Evolutionary conservation across 2,113 vertebrate species (phyloP).

Genomic region (Vireo altiloquus): DNA sequence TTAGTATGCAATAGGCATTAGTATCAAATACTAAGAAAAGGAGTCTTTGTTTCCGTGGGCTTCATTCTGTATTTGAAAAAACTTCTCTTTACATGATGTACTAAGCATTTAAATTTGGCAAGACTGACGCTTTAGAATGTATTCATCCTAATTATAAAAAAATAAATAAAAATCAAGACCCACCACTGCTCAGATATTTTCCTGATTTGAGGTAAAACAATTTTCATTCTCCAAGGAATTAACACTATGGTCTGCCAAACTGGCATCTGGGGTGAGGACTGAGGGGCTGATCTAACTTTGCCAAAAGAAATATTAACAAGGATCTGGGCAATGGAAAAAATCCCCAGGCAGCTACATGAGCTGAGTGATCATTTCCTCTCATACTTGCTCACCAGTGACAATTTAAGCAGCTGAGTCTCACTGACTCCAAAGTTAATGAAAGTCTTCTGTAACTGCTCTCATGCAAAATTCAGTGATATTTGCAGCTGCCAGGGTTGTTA

Average conservation of each 20-base stretch:
- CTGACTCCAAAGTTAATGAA: conserved; percentile 32
- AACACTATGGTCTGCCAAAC: background rate
- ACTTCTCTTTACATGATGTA: background rate
- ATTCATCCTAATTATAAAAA: background rate
- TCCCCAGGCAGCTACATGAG: background rate
- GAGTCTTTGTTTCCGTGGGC: background rate
- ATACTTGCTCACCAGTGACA: background rate
- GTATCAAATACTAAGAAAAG: background rate
- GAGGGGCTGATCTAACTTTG: background rate
- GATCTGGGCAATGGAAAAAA: background rate
- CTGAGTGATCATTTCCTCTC: conserved; percentile 21
- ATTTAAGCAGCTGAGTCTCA: conserved; percentile 36
- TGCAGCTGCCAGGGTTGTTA: background rate
- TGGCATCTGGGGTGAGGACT: background rate
- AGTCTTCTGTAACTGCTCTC: background rate
- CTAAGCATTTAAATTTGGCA: background rate
- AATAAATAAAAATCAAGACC: background rate
- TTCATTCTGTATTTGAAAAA: background rate
- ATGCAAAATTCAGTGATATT: conserved; percentile 46
- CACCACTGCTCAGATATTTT: background rate
- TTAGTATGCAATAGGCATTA: background rate
- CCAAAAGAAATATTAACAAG: conserved; percentile 20
- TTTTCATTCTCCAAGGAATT: background rate
- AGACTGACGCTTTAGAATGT: background rate
- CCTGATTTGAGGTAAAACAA: background rate